Evolutionary conservation across 1,140 invertebrate species (phyloP), one percentile per base, ranked within the genome.

Genomic region (Sesamia nonagrioides): DNA sequence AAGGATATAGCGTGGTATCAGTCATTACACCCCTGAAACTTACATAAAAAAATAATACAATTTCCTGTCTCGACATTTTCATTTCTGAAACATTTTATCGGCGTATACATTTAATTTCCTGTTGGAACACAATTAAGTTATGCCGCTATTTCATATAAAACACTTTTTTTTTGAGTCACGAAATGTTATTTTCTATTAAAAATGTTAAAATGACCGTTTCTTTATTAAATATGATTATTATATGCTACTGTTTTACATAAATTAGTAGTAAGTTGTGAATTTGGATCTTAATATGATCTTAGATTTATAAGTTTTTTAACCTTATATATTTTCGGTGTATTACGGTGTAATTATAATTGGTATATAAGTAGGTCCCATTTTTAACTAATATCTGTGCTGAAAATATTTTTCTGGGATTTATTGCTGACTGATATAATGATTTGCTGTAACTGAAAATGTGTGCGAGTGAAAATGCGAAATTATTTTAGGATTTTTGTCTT

Each of bases 61-160:
- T 79, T 79, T 79, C 78, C 78, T 73, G 69, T 6, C 33, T 18
- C 66, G 40, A 71, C 52, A 73, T 63, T 73, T 80, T 76, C 77
- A 73, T 50, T 50, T 56, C 50, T 58, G 73, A 80, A 75, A 76
- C 63, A 75, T 80, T 82, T 75, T 69, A 75, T 50, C 42, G 56
- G 40, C 45, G 58, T 72, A 60, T 42, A 82, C 68, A 74, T 81
- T 88, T 89, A 88, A 90, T 90, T 90, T 89, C 89, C 89, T 89
- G 84, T 78, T 58, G 56, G 66, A 89, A 85, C 71, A 79, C 76
- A 84, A 86, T 84, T 86, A 82, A 83, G 50, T 78, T 78, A 68
- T 54, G 61, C 60, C 18, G 50, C 42, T 54, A 63, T 75, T 68
- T 68, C 58, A 68, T 56, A 37, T 63, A 66, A 76, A 76, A 66